Evolutionary conservation across 2,113 vertebrate species (phyloP).

Genomic region (Hypocryptadius cinnamomeus): DNA sequence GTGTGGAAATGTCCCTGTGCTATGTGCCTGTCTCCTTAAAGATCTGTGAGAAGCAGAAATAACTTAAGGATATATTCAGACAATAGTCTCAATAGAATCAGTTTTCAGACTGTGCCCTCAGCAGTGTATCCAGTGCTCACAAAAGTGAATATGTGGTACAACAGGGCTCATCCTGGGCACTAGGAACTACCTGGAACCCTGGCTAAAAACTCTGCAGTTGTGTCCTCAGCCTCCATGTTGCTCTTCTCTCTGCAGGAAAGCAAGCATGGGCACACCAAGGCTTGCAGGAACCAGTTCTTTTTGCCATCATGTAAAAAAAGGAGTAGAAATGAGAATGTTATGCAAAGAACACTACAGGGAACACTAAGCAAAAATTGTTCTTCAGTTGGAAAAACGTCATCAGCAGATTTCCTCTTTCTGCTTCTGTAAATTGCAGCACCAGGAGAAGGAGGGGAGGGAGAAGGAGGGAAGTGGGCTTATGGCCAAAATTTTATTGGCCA

Average conservation of each 20-base stretch:
- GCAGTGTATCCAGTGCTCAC: background rate
- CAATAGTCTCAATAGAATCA: background rate
- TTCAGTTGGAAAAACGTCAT: constrained; percentile 4
- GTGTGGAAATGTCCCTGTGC: background rate
- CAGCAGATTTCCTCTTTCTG: background rate
- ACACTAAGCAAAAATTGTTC: background rate
- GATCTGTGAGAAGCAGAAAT: background rate
- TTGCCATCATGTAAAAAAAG: background rate
- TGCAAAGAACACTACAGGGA: background rate
- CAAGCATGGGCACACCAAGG: background rate
- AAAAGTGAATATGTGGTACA: background rate
- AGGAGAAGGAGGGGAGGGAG: background rate
- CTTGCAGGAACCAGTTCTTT: background rate
- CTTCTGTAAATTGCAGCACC: background rate
- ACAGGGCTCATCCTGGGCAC: background rate
- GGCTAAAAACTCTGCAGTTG: background rate
- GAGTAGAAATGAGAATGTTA: background rate
- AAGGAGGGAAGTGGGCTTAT: background rate
- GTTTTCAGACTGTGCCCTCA: background rate
- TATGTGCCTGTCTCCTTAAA: background rate
- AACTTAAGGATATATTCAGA: background rate
- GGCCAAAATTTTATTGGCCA: background rate
- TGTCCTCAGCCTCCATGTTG: background rate
- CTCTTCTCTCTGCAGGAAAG: background rate
- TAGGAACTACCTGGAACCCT: background rate